These are phyloP conservation scores for Paracentrotus lividus DNA, from an alignment of 53 echinoderm and acorn worm genomes.

Conservation along the genomic window DNA sequence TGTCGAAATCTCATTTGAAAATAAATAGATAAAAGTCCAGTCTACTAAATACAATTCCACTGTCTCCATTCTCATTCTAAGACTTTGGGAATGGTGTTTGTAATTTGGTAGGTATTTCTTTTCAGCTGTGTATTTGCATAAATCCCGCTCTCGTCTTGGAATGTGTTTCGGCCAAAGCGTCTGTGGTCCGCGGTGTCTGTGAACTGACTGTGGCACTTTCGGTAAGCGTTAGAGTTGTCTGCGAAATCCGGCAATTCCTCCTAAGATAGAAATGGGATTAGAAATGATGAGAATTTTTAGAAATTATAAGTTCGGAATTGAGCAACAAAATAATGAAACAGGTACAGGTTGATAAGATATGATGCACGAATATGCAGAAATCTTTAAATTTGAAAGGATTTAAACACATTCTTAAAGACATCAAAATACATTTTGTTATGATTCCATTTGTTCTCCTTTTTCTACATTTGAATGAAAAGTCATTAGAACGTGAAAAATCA, in stretches of 20 bases:
- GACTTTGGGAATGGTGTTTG: constrained; percentile 91
- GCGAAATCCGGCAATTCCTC: constrained; percentile 95
- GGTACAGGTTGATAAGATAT: too few relatives aligned
- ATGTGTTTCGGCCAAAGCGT: constrained; percentile 94
- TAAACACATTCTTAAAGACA: too few relatives aligned
- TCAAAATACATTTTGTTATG: too few relatives aligned
- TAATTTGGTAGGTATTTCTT: constrained; percentile 77
- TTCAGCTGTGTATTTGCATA: constrained; percentile 93
- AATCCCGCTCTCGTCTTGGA: constrained; percentile 95
- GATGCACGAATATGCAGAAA: too few relatives aligned
- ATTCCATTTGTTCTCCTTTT: too few relatives aligned
- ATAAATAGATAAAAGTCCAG: constrained; percentile 35
- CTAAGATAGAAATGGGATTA: constrained; percentile 55
- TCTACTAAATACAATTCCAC: neutral
- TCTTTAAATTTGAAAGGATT: too few relatives aligned
- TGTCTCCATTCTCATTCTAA: constrained; percentile 78
- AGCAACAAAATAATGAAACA: too few relatives aligned
- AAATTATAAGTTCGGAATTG: too few relatives aligned
- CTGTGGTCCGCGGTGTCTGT: constrained; percentile 92
- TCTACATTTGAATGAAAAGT: too few relatives aligned
- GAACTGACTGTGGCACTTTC: constrained; percentile 98
- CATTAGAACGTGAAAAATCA: too few relatives aligned
- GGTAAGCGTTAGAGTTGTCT: constrained; percentile 92
- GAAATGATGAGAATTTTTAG: too few relatives aligned
- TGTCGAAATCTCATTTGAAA: constrained; percentile 24